phyloP scores from a whole-genome alignment of 2,113 vertebrate genomes.

The Entelurus aequoreus region DNA sequence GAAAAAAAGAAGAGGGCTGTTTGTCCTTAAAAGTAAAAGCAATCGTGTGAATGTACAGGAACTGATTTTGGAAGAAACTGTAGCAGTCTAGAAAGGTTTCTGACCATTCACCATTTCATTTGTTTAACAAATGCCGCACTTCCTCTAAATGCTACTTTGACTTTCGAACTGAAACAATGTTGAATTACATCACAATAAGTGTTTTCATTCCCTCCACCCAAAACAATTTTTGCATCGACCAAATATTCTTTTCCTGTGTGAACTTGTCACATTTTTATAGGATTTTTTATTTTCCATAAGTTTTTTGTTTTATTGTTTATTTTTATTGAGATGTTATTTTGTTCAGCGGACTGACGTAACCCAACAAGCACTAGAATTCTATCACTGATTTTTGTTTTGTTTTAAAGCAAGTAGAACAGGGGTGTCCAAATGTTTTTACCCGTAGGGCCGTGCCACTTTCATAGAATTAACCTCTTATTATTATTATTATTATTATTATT shows the following conservation, averaged over 20 bases:
- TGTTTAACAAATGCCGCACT: constrained; percentile 36
- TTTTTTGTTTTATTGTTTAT: constrained; percentile 23
- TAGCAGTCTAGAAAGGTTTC: constrained; percentile 5
- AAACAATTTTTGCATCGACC: constrained; percentile 44
- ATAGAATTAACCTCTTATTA: neutral
- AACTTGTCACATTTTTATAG: constrained; percentile 41
- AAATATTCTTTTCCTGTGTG: constrained; percentile 34
- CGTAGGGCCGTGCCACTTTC: too few relatives aligned
- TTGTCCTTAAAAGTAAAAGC: neutral
- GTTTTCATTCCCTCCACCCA: constrained; percentile 14
- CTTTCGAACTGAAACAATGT: constrained; percentile 22
- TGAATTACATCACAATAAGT: constrained; percentile 8
- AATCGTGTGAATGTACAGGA: neutral
- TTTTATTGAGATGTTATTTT: constrained; percentile 25
- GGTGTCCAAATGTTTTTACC: too few relatives aligned
- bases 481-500: neutral
- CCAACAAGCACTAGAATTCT: constrained; percentile 35
- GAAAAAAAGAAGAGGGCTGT: neutral
- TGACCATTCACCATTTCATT: constrained; percentile 4
- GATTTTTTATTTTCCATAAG: constrained; percentile 32
- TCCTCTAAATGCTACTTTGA: constrained; percentile 13
- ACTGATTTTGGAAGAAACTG: constrained; percentile 5
- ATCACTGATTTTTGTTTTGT: neutral
- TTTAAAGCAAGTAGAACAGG: constrained; percentile 18
- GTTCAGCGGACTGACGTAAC: neutral